Evolutionary conservation across 2,113 vertebrate species (phyloP), one percentile per base, ranked within the genome.

Genomic region (Baryphthengus martii): DNA sequence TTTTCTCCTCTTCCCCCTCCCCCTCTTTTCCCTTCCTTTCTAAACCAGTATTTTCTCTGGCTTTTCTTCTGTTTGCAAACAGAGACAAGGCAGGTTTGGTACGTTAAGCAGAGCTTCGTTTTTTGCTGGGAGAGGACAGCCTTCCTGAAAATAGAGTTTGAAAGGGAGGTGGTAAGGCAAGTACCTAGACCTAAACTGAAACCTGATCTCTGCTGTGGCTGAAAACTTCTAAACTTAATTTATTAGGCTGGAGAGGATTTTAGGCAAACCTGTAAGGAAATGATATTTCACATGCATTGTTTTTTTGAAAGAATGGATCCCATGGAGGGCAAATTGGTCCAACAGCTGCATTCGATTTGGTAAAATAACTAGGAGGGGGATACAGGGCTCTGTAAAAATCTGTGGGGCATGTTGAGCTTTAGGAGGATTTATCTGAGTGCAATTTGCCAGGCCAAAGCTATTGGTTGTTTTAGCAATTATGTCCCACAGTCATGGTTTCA

Each of bases 341-440:
- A 96, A 96, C 98, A 98, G 97, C 98, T 98, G 98, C 88, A 97
- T 98, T 98, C 11, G 82, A 98, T 98, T 98, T 98, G 93, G 96
- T 83, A 96, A 97, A 97, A 95, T 90, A 97, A 97, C 93, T 95
- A 88, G 76, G 91, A 97, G 79, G 37, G 90, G 95, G 75, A 94
- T 70, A 91, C 89, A 93, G 89, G 80, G 66, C 81, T 97, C 87
- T 96, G 93, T 96, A 96, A 97, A 92, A 95, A 95, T 78, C 79
- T 93, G 90, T 89, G 96, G 88, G 93, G 88, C 94, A 94, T 97
- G 96, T 96, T 98, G 96, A 97, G 90, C 85, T 95, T 89, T 97
- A 95, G 95, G 96, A 98, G 91, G 95, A 94, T 96, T 98, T 98
- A 97, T 94, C 93, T 63, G 88, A 97, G 97, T 91, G 95, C 77